Evolutionary conservation across 2,113 vertebrate species (phyloP), one percentile per base, ranked within the genome.

Genomic region (Antechinus flavipes): DNA sequence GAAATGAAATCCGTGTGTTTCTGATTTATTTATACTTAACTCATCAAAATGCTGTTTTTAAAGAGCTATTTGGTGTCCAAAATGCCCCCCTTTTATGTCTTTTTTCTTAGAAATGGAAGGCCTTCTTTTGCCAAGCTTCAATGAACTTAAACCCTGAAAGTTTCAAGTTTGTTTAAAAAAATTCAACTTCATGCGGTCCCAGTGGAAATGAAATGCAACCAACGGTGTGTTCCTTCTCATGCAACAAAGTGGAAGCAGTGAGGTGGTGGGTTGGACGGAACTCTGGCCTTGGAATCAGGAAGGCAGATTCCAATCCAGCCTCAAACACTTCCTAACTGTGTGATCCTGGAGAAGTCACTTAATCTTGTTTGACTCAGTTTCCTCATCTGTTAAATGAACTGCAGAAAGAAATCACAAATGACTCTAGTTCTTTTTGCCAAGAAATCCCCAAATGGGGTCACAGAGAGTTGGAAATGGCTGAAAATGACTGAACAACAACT

Each of bases 21-120:
- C 98, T 98, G 97, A 97, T 98, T 98, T 98, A 98, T 98, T 98
- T 98, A 97, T 97, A 98, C 98, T 98, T 98, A 98, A 98, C 98
- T 98, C 98, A 97, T 97, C 97, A 97, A 97, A 98, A 98, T 94
- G 98, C 97, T 98, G 98, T 96, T 98, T 76, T 97, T 97, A 97
- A 98, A 98, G 96, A 96, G 97, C 95, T 90, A 98, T 96, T 96
- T 93, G 95, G 97, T 97, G 97, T 98, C 97, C 97, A 97, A 95
- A 96, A 94, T 96, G 97, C 97, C 96, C 98, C 30, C 61, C 61
- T 76, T 97, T 94, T 97, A 89, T 92, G 94, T 97, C 93, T 93
- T 91, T 96, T 93, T 94, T 94, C 94, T 96, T 96, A 97, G 96
- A 97, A 97, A 93, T 95, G 91, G 54, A 97, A 97, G 95, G 97